Evolutionary conservation across 2,113 vertebrate species (phyloP).

Genomic region (Notechis scutatus): DNA sequence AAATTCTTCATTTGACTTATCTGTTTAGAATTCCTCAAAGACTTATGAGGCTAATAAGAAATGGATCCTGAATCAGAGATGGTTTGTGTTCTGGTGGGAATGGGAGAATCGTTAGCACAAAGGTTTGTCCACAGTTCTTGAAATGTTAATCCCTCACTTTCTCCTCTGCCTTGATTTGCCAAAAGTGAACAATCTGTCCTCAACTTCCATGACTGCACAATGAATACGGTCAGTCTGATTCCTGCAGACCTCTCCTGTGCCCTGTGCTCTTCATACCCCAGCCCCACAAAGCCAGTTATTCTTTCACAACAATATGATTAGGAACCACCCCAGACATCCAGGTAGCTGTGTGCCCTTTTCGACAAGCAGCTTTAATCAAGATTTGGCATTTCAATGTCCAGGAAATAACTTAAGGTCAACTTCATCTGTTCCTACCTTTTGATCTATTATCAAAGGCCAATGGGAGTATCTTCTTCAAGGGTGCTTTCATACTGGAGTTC

Average conservation of each 20-base stretch:
- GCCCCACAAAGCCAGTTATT: background rate
- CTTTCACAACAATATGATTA: background rate
- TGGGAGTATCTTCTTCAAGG: background rate
- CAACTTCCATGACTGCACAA: constrained; percentile 17
- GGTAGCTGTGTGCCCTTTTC: background rate
- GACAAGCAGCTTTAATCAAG: background rate
- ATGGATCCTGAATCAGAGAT: constrained; percentile 26
- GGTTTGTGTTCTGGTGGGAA: constrained; percentile 51
- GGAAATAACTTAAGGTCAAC: background rate
- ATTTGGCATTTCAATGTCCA: background rate
- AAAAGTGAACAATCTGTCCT: constrained; percentile 12
- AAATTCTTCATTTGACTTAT: background rate
- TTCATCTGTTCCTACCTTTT: background rate
- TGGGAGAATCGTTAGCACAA: constrained; percentile 2
- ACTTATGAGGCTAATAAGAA: constrained; percentile 36
- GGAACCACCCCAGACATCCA: background rate
- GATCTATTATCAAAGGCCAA: background rate
- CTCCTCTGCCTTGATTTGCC: background rate
- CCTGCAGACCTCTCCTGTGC: background rate
- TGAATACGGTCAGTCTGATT: constrained; percentile 28
- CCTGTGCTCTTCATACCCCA: constrained; percentile 40
- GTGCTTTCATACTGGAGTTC: background rate
- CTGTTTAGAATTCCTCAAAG: constrained; percentile 10
- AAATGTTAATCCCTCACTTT: background rate
- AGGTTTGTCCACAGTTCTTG: background rate